Conservation (phyloP, 2,888 invertebrate genomes). For the Mythimna pallens region DNA sequence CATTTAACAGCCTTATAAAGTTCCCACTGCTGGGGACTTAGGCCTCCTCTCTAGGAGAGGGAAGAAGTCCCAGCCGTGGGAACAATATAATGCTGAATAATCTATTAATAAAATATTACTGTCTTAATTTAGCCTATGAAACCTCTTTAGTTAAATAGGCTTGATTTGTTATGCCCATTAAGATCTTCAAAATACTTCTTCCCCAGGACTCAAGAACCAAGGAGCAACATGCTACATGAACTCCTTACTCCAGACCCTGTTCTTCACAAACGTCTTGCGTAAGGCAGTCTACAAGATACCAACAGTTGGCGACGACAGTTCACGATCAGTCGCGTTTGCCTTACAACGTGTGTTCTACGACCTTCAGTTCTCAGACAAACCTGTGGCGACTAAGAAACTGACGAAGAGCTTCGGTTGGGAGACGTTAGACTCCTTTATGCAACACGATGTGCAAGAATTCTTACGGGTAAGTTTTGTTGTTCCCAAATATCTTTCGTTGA, state of each 20-base stretch:
- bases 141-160: too few species aligned
- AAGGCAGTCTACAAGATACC: constrained; percentile 99
- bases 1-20: too few species aligned
- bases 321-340: constrained; percentile 96
- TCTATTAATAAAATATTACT: too few species aligned
- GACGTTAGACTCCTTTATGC: constrained; percentile 99
- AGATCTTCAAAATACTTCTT: background rate
- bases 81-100: too few species aligned
- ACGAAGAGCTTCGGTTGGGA: constrained; percentile 99
- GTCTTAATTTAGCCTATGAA: too few species aligned
- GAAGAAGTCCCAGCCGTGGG: too few species aligned
- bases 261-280: constrained; percentile 97
- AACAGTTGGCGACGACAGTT: constrained; percentile 98
- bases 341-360: constrained; percentile 99
- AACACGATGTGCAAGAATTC: constrained; percentile 98
- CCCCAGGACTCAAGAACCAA: constrained; percentile 98
- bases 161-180: background rate
- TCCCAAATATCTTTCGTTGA: background rate
- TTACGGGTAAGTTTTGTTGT: constrained; percentile 90
- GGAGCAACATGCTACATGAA: constrained; percentile 99
- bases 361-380: constrained; percentile 98
- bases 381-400: constrained; percentile 99
- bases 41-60: too few species aligned
- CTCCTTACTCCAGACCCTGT: constrained; percentile 98
- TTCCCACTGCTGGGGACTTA: too few species aligned